A percentile compares a stretch with the other conserved stretches of the same genome.
Evolutionary conservation across 2,797 vertebrate species (phyloP).

Genomic region (Schizopygopsis malacanthus): DNA sequence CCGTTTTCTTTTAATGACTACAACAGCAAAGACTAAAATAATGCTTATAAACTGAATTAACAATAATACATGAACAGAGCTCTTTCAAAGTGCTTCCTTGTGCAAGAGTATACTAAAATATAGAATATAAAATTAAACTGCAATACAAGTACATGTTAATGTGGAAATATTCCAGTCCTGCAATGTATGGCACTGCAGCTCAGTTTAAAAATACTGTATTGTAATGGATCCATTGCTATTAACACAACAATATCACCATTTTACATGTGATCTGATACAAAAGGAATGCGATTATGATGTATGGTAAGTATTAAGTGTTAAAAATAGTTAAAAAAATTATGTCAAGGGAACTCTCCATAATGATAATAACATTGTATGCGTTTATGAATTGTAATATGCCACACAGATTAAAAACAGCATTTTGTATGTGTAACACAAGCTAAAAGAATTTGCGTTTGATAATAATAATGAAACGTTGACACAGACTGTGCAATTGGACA

Average conservation of each 20-base stretch:
- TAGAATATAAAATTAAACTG: conserved; percentile 65
- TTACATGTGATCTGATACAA: conserved; percentile 50
- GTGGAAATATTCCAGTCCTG: conserved; percentile 57
- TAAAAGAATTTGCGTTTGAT: conserved; percentile 34
- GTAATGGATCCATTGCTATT: conserved; percentile 63
- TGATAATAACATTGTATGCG: background rate
- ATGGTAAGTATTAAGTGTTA: conserved; percentile 42
- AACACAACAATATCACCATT: conserved; percentile 61
- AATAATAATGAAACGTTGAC: conserved; percentile 65
- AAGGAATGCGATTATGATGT: conserved; percentile 32
- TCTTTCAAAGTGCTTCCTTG: conserved; percentile 75
- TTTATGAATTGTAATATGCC: conserved; percentile 10
- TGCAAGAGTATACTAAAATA: conserved; percentile 71
- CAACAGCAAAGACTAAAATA: conserved; percentile 73
- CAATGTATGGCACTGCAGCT: conserved; percentile 51
- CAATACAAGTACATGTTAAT: conserved; percentile 68
- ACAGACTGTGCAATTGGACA: conserved; percentile 70
- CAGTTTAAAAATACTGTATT: conserved; percentile 58
- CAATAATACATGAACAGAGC: conserved; percentile 65
- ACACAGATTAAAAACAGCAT: background rate
- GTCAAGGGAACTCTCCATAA: conserved; percentile 22
- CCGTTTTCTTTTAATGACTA: conserved; percentile 75
- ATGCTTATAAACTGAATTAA: conserved; percentile 74
- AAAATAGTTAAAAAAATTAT: conserved; percentile 37
- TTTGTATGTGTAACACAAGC: conserved; percentile 19